phyloP scores from a whole-genome alignment of 2,888 invertebrate genomes.

The Iselma pallidipennis region DNA sequence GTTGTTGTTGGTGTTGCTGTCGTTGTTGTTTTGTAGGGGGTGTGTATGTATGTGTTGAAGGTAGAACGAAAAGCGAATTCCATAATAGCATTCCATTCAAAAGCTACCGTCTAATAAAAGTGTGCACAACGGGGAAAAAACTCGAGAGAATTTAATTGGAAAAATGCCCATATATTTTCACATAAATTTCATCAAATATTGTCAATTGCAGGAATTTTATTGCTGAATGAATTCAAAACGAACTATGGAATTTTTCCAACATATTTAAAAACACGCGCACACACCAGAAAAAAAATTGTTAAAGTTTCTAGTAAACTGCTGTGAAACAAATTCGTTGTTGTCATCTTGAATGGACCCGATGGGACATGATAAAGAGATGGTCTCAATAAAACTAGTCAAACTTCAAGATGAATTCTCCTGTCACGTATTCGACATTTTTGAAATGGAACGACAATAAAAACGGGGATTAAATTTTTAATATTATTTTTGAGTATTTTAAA shows the following conservation, averaged over 20 bases:
- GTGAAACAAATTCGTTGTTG: not conserved
- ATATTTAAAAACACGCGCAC: not conserved
- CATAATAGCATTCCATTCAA: too few species aligned
- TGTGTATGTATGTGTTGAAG: not conserved
- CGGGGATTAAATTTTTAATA: too few species aligned
- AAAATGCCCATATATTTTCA: not conserved
- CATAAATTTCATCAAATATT: not conserved
- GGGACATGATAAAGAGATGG: not conserved
- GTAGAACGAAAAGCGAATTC: not conserved
- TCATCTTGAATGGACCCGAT: not conserved
- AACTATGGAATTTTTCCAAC: not conserved
- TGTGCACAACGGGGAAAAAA: not conserved
- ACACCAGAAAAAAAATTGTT: not conserved
- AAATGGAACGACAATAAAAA: too few species aligned
- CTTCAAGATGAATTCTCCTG: constrained; percentile 1
- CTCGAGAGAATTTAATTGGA: not conserved
- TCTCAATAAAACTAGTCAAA: constrained; percentile 1
- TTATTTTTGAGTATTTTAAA: too few species aligned
- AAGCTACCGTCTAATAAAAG: not conserved
- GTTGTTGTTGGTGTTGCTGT: not conserved
- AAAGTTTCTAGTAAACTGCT: not conserved
- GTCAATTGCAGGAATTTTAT: not conserved
- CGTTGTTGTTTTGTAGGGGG: not conserved
- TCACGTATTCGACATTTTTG: not conserved
- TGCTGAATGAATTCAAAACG: not conserved